These are phyloP conservation scores for Halcyon leucocephala DNA, from an alignment of 2,797 vertebrate species.

Conservation along the genomic window DNA sequence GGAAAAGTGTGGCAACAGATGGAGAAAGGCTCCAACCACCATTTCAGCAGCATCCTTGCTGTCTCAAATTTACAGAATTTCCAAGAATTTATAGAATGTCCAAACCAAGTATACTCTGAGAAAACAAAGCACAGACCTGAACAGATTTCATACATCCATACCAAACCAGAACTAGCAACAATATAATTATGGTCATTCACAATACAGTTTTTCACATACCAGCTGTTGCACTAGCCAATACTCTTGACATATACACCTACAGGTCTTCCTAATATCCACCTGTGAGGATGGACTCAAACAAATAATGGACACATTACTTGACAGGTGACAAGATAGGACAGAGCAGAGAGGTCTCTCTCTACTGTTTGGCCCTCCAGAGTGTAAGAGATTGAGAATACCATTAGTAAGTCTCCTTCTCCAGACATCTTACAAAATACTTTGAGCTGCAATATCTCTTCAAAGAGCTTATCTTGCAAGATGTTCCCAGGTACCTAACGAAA, in stretches of 20 bases:
- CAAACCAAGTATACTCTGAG: neutral
- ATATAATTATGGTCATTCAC: neutral
- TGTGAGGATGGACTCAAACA: neutral
- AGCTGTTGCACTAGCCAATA: neutral
- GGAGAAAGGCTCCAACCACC: neutral
- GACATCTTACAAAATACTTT: neutral
- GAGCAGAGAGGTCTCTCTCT: neutral
- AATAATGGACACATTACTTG: neutral
- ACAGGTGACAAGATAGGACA: neutral
- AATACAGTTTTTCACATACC: accelerated
- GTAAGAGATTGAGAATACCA: neutral
- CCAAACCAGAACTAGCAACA: neutral
- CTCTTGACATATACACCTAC: neutral
- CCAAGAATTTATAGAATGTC: no score
- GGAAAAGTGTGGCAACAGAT: accelerated
- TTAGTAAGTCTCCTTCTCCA: neutral
- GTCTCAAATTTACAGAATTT: neutral
- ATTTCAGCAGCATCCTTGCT: neutral
- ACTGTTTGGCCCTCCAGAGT: accelerated
- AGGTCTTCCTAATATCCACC: neutral
- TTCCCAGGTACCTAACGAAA: neutral
- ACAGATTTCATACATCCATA: neutral
- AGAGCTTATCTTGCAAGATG: neutral
- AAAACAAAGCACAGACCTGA: neutral
- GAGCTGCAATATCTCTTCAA: neutral